These are phyloP conservation scores for Bolborhynchus lineola DNA, from an alignment of 2,113 vertebrate genomes.

Conservation along the genomic window DNA sequence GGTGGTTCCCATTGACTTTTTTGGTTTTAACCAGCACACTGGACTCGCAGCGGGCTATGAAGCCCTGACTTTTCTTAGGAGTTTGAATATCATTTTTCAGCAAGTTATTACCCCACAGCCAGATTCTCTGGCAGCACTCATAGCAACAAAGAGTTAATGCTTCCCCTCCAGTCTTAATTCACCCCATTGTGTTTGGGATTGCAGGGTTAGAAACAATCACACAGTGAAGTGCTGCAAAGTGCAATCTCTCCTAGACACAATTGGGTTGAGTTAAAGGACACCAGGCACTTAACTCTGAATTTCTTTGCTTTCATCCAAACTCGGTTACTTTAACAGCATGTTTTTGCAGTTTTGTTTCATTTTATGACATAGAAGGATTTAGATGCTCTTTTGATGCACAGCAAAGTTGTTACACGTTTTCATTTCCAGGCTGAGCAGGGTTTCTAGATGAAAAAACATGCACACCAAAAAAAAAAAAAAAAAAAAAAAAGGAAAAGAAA, in stretches of 20 bases:
- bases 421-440: not conserved
- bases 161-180: conserved; percentile 35
- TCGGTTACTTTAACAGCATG: conserved; percentile 5
- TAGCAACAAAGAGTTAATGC: conserved; percentile 43
- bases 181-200: conserved; percentile 35
- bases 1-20: not conserved
- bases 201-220: conserved; percentile 35
- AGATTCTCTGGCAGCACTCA: not conserved
- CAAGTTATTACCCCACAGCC: not conserved
- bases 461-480: not conserved
- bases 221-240: conserved; percentile 42
- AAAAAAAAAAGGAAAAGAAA: not conserved
- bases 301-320: conserved; percentile 26
- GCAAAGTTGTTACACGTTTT: not conserved
- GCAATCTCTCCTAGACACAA: conserved; percentile 46
- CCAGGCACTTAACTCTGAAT: conserved; percentile 17
- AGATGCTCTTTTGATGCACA: not conserved
- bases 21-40: not conserved
- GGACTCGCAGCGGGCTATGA: not conserved
- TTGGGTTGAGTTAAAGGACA: conserved; percentile 51
- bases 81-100: conserved; percentile 9
- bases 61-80: not conserved
- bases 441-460: not conserved
- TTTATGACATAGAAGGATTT: not conserved
- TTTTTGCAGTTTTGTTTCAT: not conserved